phyloP scores from a whole-genome alignment of 2,113 vertebrate species.

The Varanus komodoensis region DNA sequence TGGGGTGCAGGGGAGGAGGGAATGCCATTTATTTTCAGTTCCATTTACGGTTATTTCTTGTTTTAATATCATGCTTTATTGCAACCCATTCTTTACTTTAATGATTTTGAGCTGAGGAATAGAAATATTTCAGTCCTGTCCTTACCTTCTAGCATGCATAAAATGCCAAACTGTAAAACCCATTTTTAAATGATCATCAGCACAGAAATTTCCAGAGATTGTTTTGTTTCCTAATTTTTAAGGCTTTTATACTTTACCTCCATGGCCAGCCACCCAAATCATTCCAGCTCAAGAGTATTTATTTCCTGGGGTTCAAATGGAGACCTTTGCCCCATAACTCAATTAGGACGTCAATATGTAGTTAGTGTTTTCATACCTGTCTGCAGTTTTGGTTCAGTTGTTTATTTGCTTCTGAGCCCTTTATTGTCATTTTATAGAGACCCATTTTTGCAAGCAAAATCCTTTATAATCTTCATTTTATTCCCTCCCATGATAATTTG shows the following conservation, averaged over 20 bases:
- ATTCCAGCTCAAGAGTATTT: conserved; percentile 51
- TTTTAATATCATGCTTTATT: conserved; percentile 69
- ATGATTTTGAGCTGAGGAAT: conserved; percentile 52
- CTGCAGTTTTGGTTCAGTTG: neutral
- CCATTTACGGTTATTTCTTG: conserved; percentile 70
- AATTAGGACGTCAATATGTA: conserved; percentile 29
- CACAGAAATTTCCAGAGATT: conserved; percentile 50
- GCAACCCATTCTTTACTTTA: conserved; percentile 72
- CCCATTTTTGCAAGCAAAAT: neutral
- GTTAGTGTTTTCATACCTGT: neutral
- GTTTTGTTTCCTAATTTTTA: conserved; percentile 33
- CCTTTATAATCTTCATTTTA: conserved; percentile 13
- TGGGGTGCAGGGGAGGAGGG: conserved; percentile 39
- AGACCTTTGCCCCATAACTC: neutral
- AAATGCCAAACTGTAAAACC: conserved; percentile 50
- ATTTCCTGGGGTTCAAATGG: conserved; percentile 43
- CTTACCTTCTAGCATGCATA: conserved; percentile 46
- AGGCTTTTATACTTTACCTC: too few species aligned
- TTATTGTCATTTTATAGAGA: conserved; percentile 11
- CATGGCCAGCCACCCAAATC: neutral
- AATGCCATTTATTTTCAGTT: conserved; percentile 63
- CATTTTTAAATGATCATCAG: conserved; percentile 48
- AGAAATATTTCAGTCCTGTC: conserved; percentile 36
- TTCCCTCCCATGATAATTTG: neutral
- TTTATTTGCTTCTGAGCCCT: conserved; percentile 31